phyloP scores from a whole-genome alignment of 2,797 vertebrate species.

The Coracias cyanogaster region DNA sequence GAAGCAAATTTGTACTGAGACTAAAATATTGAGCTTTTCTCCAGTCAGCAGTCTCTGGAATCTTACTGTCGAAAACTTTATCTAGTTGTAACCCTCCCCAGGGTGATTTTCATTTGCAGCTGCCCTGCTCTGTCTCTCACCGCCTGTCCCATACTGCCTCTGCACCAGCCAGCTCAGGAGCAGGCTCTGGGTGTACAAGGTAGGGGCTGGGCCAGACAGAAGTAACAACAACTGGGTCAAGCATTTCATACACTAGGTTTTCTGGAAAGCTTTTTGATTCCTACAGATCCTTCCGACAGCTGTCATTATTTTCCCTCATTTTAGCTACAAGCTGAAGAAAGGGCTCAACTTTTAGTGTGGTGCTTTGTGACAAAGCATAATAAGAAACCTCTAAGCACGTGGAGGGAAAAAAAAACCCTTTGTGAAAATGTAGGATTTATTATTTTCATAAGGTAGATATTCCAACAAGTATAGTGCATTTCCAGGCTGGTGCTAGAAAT shows the following conservation, averaged over 20 bases:
- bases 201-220: constrained; percentile 6
- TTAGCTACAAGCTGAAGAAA: constrained; percentile 6
- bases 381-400: neutral
- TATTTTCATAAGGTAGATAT: constrained; percentile 61
- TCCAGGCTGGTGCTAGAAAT: constrained; percentile 18
- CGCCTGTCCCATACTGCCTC: constrained; percentile 68
- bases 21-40: constrained; percentile 87
- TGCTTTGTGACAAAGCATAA: neutral
- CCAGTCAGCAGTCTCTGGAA: constrained; percentile 85
- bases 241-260: neutral
- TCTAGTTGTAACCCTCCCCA: constrained; percentile 85
- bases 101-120: constrained; percentile 86
- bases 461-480: neutral
- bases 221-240: constrained; percentile 6
- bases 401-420: neutral
- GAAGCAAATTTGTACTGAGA: constrained; percentile 88
- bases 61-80: constrained; percentile 89
- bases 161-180: constrained; percentile 38
- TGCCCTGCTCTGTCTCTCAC: constrained; percentile 81
- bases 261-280: constrained; percentile 1
- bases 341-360: neutral
- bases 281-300: neutral
- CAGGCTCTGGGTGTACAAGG: constrained; percentile 2
- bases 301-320: constrained; percentile 31
- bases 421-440: constrained; percentile 62